phyloP scores from a whole-genome alignment of 2,888 invertebrate species.

The Pogonocherus hispidulus region DNA sequence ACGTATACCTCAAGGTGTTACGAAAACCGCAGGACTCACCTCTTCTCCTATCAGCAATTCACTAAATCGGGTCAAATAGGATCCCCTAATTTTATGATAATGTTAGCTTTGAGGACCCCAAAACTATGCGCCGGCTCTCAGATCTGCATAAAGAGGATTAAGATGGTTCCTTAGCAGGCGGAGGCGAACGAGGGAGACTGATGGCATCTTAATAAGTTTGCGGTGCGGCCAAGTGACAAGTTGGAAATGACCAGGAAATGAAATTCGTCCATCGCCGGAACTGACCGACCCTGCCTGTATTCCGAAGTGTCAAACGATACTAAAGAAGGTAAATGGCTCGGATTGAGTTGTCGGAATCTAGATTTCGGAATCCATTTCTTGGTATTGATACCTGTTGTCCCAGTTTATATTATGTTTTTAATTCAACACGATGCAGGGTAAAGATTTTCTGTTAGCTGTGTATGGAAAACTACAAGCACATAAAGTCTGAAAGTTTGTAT shows the following conservation, averaged over 20 bases:
- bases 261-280: constrained; percentile 56
- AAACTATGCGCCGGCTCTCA: constrained; percentile 11
- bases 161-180: constrained; percentile 36
- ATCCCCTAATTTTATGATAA: constrained; percentile 29
- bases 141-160: constrained; percentile 45
- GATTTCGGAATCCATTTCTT: not conserved
- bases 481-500: too few relatives aligned
- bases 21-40: not conserved
- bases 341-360: not conserved
- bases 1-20: not conserved
- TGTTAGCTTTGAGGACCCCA: constrained; percentile 24
- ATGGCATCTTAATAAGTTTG: constrained; percentile 50
- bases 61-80: constrained; percentile 10
- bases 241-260: constrained; percentile 61
- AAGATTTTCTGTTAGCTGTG: too few relatives aligned
- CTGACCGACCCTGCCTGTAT: constrained; percentile 5
- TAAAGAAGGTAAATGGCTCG: constrained; percentile 20
- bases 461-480: too few relatives aligned
- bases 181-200: constrained; percentile 47
- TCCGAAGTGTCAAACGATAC: constrained; percentile 15
- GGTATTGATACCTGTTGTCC: not conserved
- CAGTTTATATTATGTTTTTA: not conserved
- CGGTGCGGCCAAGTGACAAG: constrained; percentile 48
- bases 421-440: too few relatives aligned
- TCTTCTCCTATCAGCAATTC: constrained; percentile 18